Base-by-base conservation (phyloP, 1,140 invertebrate species). In the Trichoplusia ni region DNA sequence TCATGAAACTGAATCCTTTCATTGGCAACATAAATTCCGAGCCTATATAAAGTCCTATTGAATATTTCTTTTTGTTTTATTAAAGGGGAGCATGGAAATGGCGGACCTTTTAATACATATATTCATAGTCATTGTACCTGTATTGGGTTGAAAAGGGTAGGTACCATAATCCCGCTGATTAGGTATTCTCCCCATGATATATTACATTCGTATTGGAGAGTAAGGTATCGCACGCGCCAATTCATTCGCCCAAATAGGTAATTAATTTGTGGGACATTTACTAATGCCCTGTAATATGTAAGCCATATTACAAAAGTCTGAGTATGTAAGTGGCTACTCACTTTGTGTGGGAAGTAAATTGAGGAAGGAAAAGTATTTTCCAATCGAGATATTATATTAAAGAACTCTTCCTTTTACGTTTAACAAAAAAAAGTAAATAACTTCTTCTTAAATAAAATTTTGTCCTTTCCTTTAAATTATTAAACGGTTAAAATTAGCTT, bases 91-190 rank as follows among this genome's bases (percentile, higher is more conserved):
- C 47, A 54, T 29, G 16, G 29, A 64, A 54, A 44, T 27, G 37
- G 38, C 13, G 18, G 37, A 38, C 35, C 46, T 40, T 46, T 16
- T 51, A n/a, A 27, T 51, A 53, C 46, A 62, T 62, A 38, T 62
- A 62, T 62, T 62, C 46, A 62, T 8, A 61, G 19, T 18, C 25
- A 54, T 46, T 44, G 38, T 64, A 54, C 35, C 49, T 54, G 29
- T 58, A 47, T 58, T 49, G 31, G 42, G 51, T 64, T 58, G 62
- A 64, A 64, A 53, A 58, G 62, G 61, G 62, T 64, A 27, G 61
- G 62, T 64, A 27, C 33, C 23, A 54, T 54, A 38, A 47, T 49
- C 51, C 33, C 33, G 38, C 23, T 58, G 53, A 64, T 58, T 64
- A 58, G 37, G 37, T 51, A 38, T 61, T 54, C 51, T 37, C 31